Evolutionary conservation across 2,797 vertebrate species (phyloP), one percentile per base, ranked within the genome.

Genomic region (Salarias fasciatus): DNA sequence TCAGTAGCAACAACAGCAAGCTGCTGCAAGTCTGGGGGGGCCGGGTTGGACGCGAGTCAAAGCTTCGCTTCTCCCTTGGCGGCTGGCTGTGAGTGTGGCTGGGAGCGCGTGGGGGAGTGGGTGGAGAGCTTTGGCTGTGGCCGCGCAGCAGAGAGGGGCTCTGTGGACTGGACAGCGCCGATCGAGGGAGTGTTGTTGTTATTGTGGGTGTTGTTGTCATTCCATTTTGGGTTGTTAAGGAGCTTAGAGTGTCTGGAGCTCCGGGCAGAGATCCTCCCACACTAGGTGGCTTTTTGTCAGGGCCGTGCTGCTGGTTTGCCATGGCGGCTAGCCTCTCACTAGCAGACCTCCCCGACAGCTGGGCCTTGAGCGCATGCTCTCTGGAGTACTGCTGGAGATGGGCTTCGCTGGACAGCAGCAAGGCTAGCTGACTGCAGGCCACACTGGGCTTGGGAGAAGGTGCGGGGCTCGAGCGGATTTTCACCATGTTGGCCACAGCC

Each of bases 371-470:
- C 54, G 97, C 94, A 14, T 99, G 98, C 89, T 98, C 97, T 82
- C 96, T 93, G 58, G 97, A 98, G 86, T 99, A 99, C 89, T 99
- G 96, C 89, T 99, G 97, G 77, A 99, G 91, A 85, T 99, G 97
- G 69, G 97, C 96, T 87, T 99, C 98, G 6, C 98, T 99, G 30
- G 98, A 99, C 37, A 99, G 94, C 53, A 99, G 92, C 41, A 99
- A 86, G n/a, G 98, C 98, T 53, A 99, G 85, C 52, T 99, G 98
- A 90, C 98, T 99, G 83, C 98, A 99, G 5, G 97, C 97, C 36
- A 98, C 94, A 6, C 96, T 99, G 66, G 98, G 98, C 73, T 98
- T 98, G 3, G 98, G 98, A 0, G 97, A 98, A 63, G 96, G 92
- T 58, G 95, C 94, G 5, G 97, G 97, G 75, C 97, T 99, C 30